Percentiles rank a stretch among this genome's conserved stretches.
phyloP scores from a whole-genome alignment of 2,888 invertebrate genomes.

The Megamerina dolium region DNA sequence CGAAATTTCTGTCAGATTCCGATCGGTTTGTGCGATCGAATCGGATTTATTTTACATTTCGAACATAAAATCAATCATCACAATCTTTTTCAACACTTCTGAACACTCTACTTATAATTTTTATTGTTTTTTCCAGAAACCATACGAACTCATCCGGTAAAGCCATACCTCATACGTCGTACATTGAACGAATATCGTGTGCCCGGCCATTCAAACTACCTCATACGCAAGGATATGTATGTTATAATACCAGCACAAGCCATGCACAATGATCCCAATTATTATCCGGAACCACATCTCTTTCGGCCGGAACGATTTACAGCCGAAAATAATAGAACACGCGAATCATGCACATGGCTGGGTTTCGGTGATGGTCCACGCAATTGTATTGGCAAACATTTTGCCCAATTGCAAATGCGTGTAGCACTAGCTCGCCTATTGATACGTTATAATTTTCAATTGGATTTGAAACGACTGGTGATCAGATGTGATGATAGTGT shows the following conservation, averaged over 20 bases:
- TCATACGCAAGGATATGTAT: conserved; percentile 32
- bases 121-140: conserved; percentile 47
- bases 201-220: conserved; percentile 42
- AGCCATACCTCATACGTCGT: conserved; percentile 40
- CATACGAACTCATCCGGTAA: conserved; percentile 55
- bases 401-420: conserved; percentile 38
- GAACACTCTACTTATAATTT: no score
- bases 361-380: conserved; percentile 50
- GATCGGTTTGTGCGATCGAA: no score
- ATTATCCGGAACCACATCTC: conserved; percentile 57
- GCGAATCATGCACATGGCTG: conserved; percentile 42
- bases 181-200: conserved; percentile 50
- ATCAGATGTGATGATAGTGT: conserved; percentile 31
- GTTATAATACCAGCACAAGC: conserved; percentile 54
- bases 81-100: no score
- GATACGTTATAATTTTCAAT: conserved; percentile 32
- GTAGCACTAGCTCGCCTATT: conserved; percentile 33
- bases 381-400: conserved; percentile 47
- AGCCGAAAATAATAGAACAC: conserved; percentile 51
- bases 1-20: no score
- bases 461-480: conserved; percentile 28
- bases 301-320: conserved; percentile 60
- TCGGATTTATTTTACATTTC: no score
- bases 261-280: conserved; percentile 57
- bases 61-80: no score